These are phyloP conservation scores for Andricus curvator DNA, from an alignment of 2,888 invertebrate genomes.

Conservation along the genomic window DNA sequence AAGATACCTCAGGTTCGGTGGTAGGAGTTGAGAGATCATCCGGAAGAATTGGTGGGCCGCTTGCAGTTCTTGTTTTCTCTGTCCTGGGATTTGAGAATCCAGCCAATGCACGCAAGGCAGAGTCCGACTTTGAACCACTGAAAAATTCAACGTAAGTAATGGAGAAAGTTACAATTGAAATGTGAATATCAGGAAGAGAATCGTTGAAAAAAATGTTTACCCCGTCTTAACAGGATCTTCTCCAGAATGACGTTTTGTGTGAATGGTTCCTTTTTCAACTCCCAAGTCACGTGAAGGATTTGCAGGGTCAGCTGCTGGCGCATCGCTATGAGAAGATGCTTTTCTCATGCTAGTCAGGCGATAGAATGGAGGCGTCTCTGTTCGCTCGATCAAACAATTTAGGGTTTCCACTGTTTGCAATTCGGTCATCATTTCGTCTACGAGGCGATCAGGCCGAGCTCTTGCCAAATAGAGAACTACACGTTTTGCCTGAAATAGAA, in stretches of 20 bases:
- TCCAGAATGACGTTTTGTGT: constrained; percentile 95
- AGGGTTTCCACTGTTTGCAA: constrained; percentile 97
- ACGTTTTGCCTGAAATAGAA: constrained; percentile 88
- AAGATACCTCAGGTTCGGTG: constrained; percentile 79
- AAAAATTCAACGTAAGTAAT: constrained; percentile 35
- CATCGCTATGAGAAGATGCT: constrained; percentile 88
- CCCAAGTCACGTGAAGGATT: constrained; percentile 82
- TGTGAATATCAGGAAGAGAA: not conserved
- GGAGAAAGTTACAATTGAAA: constrained; percentile 4
- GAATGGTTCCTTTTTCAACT: constrained; percentile 96
- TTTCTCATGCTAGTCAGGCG: constrained; percentile 95
- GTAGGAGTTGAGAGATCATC: constrained; percentile 79
- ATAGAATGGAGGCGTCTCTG: constrained; percentile 99
- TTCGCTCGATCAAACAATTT: constrained; percentile 96
- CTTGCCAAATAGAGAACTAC: constrained; percentile 96
- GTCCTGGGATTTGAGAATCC: constrained; percentile 81
- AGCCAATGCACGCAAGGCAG: constrained; percentile 81
- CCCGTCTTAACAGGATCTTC: constrained; percentile 91
- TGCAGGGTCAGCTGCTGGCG: constrained; percentile 79
- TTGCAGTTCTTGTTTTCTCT: constrained; percentile 83
- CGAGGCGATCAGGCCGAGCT: constrained; percentile 93
- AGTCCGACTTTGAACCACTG: constrained; percentile 84
- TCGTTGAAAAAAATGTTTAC: constrained; percentile 74
- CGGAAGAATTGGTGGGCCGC: constrained; percentile 82
- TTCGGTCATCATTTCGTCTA: constrained; percentile 98